These are phyloP conservation scores for Dromas ardeola DNA, from an alignment of 2,113 vertebrate species.

Conservation along the genomic window DNA sequence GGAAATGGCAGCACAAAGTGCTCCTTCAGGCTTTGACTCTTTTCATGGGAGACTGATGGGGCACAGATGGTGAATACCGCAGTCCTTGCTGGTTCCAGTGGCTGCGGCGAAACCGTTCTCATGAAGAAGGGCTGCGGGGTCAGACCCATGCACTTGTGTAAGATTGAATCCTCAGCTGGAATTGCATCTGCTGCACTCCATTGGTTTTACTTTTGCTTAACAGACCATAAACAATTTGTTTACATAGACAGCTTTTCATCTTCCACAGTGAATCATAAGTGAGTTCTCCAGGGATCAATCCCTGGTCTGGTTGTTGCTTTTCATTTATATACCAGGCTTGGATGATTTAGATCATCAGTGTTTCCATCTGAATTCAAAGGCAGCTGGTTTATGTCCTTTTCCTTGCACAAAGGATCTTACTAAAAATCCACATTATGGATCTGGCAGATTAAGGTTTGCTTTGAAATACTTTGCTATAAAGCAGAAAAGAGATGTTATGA, in stretches of 20 bases:
- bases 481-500: background rate
- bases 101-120: background rate
- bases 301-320: conserved; percentile 8
- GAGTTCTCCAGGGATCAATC: conserved; percentile 48
- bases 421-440: background rate
- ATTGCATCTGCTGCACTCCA: conserved; percentile 33
- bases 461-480: background rate
- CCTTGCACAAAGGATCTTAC: background rate
- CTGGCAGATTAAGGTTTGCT: background rate
- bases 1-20: background rate
- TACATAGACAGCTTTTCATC: conserved; percentile 58
- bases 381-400: conserved; percentile 35
- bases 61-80: background rate
- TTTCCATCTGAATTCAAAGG: background rate
- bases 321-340: conserved; percentile 24
- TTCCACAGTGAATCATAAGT: conserved; percentile 11
- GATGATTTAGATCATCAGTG: conserved; percentile 33
- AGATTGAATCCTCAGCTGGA: conserved; percentile 51
- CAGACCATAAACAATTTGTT: conserved; percentile 69
- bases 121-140: background rate
- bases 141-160: background rate
- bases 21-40: background rate
- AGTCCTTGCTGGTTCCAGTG: background rate
- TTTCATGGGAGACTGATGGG: background rate
- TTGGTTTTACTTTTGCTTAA: conserved; percentile 46